Evolutionary conservation across 2,888 invertebrate species (phyloP).

Genomic region (Drosophila birchii): DNA sequence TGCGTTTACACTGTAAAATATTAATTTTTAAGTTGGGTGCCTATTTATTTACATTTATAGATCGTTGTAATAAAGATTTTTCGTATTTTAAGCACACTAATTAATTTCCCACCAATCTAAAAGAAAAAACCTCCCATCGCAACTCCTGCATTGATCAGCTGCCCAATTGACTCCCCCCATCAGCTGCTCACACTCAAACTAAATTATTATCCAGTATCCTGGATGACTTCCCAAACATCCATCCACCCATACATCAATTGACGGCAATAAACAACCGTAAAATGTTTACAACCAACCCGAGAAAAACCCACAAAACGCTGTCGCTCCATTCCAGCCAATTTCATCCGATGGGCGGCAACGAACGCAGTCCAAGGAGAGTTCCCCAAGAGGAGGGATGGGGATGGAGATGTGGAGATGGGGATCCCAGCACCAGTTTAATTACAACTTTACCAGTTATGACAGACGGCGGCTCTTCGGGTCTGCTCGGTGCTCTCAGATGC

Average conservation of each 20-base stretch:
- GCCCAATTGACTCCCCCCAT: constrained; percentile 1
- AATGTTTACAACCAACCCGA: constrained; percentile 64
- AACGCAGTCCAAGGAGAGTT: constrained; percentile 33
- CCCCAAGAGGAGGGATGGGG: background rate
- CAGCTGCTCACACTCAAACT: constrained; percentile 11
- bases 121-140: background rate
- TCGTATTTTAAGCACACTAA: background rate
- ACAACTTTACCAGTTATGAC: constrained; percentile 76
- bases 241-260: constrained; percentile 68
- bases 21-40: too few relatives aligned
- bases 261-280: constrained; percentile 72
- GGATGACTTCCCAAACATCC: constrained; percentile 1
- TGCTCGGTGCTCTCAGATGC: constrained; percentile 33
- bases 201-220: constrained; percentile 8
- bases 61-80: background rate
- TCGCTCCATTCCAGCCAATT: constrained; percentile 42
- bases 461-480: constrained; percentile 55
- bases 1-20: background rate
- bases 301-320: constrained; percentile 72
- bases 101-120: background rate
- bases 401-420: background rate
- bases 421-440: constrained; percentile 69
- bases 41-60: too few relatives aligned
- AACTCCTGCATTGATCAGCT: constrained; percentile 9
- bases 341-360: constrained; percentile 60